These are phyloP conservation scores for Callorhinus ursinus DNA, from an alignment of 2,113 vertebrate genomes.

Conservation along the genomic window DNA sequence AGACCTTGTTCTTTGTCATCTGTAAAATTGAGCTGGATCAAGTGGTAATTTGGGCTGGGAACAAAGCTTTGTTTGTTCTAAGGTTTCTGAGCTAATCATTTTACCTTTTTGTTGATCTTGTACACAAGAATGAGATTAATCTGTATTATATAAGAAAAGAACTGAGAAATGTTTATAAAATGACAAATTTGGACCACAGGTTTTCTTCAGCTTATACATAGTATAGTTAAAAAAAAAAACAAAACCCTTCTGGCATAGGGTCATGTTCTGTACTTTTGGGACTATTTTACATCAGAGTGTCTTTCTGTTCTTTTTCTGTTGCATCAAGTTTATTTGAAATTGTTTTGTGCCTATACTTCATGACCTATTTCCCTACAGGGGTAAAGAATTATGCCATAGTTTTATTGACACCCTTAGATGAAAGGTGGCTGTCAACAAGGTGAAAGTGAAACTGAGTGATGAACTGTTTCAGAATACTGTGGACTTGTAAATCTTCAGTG, in stretches of 20 bases:
- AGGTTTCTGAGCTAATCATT: slow-evolving; percentile 74
- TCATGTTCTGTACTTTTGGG: slow-evolving; percentile 1
- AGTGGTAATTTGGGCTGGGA: background rate
- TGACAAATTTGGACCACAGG: slow-evolving; percentile 48
- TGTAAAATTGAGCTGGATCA: background rate
- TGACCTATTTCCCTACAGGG: background rate
- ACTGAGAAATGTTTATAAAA: slow-evolving; percentile 66
- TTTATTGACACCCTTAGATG: background rate
- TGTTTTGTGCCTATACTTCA: slow-evolving; percentile 19
- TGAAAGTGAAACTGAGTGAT: background rate
- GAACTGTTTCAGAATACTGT: background rate
- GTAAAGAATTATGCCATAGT: slow-evolving; percentile 11
- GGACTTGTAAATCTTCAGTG: background rate
- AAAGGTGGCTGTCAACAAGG: background rate
- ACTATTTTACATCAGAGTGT: slow-evolving; percentile 9
- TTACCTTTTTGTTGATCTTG: slow-evolving; percentile 57
- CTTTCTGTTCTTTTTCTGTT: slow-evolving; percentile 22
- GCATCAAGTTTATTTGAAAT: slow-evolving; percentile 38
- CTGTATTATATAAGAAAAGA: slow-evolving; percentile 53
- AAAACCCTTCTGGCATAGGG: background rate
- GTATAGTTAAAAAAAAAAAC: slow-evolving; percentile 5
- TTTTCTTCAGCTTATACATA: slow-evolving; percentile 12
- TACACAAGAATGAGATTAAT: slow-evolving; percentile 56
- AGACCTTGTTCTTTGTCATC: slow-evolving; percentile 11
- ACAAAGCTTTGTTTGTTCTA: background rate